Evolutionary conservation across 2,113 vertebrate species (phyloP).

Genomic region (Erythrolamprus reginae): DNA sequence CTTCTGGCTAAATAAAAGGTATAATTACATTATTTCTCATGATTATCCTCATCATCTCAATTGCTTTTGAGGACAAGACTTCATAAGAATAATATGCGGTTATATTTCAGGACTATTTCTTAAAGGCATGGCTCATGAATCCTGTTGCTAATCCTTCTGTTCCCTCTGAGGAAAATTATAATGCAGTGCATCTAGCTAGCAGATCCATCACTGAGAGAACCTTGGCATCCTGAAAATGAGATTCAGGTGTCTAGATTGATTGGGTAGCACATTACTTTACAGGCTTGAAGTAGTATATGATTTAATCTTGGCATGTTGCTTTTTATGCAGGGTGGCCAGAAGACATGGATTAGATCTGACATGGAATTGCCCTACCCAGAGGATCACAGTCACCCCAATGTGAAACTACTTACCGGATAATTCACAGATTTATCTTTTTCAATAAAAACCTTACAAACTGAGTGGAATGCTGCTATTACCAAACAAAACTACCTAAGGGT

Average conservation of each 20-base stretch:
- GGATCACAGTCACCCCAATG: not conserved
- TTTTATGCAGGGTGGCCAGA: not conserved
- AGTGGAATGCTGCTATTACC: not conserved
- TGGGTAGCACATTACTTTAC: not conserved
- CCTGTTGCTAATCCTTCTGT: constrained; percentile 3
- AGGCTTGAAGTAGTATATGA: constrained; percentile 12
- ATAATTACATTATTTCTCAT: constrained; percentile 23
- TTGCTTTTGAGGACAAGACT: not conserved
- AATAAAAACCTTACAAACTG: not conserved
- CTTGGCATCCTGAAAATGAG: constrained; percentile 15
- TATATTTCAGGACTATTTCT: not conserved
- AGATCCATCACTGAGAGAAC: constrained; percentile 19
- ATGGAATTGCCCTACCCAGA: not conserved
- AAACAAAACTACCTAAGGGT: not conserved
- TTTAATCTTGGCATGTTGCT: constrained; percentile 24
- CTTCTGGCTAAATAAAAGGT: not conserved
- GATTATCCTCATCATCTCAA: not conserved
- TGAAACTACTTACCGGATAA: not conserved
- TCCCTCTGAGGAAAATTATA: constrained; percentile 9
- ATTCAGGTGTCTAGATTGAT: not conserved
- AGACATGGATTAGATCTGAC: constrained; percentile 1
- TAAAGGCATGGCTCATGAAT: constrained; percentile 15
- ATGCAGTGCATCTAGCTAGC: not conserved
- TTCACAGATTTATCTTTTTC: not conserved
- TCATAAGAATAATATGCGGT: not conserved